Base-by-base conservation (phyloP, 2,888 invertebrate genomes). In the Therioaphis trifolii region DNA sequence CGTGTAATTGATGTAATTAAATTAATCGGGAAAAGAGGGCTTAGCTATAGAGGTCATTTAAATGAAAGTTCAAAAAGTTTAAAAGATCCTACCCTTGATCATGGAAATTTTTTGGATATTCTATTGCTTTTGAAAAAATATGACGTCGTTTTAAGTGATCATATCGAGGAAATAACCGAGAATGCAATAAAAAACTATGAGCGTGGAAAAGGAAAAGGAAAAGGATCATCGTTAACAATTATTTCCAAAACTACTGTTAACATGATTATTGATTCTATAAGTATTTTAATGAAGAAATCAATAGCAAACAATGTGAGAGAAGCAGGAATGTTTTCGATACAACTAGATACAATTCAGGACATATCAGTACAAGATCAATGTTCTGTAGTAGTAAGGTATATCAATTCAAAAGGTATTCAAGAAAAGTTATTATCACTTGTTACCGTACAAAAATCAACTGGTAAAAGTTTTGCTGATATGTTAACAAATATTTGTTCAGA, bases 1-100 rank as follows among this genome's bases (percentile, higher is more conserved):
- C n/a, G n/a, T n/a, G n/a, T n/a, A n/a, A n/a, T n/a, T n/a, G n/a
- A n/a, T n/a, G n/a, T n/a, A n/a, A n/a, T n/a, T n/a, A n/a, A n/a
- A n/a, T n/a, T n/a, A n/a, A n/a, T n/a, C n/a, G n/a, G n/a, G n/a
- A n/a, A n/a, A n/a, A n/a, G n/a, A n/a, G n/a, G n/a, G n/a, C n/a
- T n/a, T n/a, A n/a, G n/a, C n/a, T n/a, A n/a, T n/a, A n/a, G 66
- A 66, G 66, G 35, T 66, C n/a, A 66, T 66, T 35, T 35, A 12
- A 66, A 66, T 66, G 40, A 66, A 66, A 1, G n/a, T 35, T 35
- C 40, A 66, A 35, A n/a, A 35, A 66, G 40, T 66, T 66, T 66
- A 66, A 35, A 66, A 66, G 11, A 66, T 40, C 66, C 35, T 35
- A 18, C 35, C 24, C 35, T 66, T 66, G 40, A 66, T 40, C 66